Evolutionary conservation across 2,113 vertebrate genomes (phyloP).

Genomic region (Suricata suricatta): DNA sequence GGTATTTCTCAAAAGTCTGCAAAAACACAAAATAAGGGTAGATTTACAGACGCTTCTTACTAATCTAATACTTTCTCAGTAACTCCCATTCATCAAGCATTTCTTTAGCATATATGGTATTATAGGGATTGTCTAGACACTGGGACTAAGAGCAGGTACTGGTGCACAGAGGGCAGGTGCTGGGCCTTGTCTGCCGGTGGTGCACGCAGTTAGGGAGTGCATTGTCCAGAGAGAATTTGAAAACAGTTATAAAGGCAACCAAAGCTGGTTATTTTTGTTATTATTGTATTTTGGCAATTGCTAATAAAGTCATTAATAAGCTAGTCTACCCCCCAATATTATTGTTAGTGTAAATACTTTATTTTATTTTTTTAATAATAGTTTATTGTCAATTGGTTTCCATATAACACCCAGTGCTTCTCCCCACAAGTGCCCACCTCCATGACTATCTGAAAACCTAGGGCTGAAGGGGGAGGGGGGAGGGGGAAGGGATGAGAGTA

Average conservation of each 20-base stretch:
- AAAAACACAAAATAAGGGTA: background rate
- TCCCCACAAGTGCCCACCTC: too few relatives aligned
- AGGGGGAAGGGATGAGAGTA: background rate
- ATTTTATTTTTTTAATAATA: background rate
- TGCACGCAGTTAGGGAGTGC: background rate
- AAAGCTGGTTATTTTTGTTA: background rate
- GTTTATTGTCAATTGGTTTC: too few relatives aligned
- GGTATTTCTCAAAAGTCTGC: background rate
- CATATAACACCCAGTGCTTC: too few relatives aligned
- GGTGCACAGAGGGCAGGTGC: background rate
- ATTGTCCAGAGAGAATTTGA: background rate
- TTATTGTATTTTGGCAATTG: background rate
- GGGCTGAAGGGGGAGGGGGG: too few relatives aligned
- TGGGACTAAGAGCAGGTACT: background rate
- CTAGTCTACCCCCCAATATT: background rate
- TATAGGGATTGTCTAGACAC: background rate
- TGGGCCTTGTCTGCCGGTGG: background rate
- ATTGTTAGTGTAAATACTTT: background rate
- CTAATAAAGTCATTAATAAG: background rate
- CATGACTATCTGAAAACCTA: too few relatives aligned
- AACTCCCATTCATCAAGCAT: background rate
- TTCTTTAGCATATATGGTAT: background rate
- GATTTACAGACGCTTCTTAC: background rate
- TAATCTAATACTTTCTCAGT: background rate
- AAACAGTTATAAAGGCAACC: background rate